A percentile compares a stretch with the other conserved stretches of the same genome.
These are phyloP conservation scores for Platalea minor DNA, from an alignment of 2,797 vertebrate genomes.

Conservation along the genomic window DNA sequence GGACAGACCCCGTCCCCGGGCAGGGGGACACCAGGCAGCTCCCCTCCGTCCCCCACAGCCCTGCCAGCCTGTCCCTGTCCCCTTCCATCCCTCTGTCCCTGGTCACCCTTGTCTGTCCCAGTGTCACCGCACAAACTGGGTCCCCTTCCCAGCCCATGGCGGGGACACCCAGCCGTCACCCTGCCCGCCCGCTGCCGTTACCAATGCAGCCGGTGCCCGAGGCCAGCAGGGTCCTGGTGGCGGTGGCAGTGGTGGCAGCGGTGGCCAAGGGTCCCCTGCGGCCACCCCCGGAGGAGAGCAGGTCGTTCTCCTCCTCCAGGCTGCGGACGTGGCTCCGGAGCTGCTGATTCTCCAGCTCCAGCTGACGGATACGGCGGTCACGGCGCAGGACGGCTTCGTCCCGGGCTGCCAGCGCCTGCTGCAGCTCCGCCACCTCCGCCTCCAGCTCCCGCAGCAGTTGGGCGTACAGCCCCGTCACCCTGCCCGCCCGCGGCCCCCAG, in stretches of 20 bases:
- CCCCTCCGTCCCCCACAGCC: neutral
- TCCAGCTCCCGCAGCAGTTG: neutral
- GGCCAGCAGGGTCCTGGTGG: neutral
- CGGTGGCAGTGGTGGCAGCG: neutral
- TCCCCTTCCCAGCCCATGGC: neutral
- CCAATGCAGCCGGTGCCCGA: neutral
- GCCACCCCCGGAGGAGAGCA: neutral
- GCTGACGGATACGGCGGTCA: neutral
- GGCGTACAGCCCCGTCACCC: neutral
- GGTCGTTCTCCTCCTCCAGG: neutral
- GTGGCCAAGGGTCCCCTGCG: neutral
- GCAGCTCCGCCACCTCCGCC: neutral
- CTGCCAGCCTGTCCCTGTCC: neutral
- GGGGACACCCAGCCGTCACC: neutral
- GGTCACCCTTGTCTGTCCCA: neutral
- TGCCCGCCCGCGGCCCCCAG: neutral
- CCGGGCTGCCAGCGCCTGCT: neutral
- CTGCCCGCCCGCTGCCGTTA: neutral
- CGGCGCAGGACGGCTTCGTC: neutral
- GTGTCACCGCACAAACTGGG: neutral
- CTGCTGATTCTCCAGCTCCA: neutral
- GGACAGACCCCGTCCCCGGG: neutral
- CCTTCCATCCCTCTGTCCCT: neutral
- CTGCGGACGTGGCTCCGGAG: neutral
- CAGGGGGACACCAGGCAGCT: neutral